A percentile compares a stretch with the other conserved stretches of the same genome.
Conservation (phyloP, 1,140 invertebrate genomes). For the Ectropis grisescens region DNA sequence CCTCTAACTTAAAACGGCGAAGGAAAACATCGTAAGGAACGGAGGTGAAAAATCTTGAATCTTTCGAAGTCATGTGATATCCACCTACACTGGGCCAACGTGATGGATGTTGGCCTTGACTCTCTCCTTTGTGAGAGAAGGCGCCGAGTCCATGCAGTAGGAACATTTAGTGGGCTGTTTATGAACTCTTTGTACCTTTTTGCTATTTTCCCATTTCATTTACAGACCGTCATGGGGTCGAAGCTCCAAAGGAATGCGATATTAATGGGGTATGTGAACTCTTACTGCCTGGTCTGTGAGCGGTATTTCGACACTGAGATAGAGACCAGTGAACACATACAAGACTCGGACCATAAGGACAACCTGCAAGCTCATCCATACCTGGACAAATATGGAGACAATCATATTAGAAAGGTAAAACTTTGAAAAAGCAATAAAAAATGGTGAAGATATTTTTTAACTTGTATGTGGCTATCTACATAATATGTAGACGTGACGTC, state of each 20-base stretch:
- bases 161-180: too few species aligned
- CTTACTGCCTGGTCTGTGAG: conserved; percentile 24
- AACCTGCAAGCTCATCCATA: conserved; percentile 7
- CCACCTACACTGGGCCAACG: too few species aligned
- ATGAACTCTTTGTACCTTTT: too few species aligned
- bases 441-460: not conserved
- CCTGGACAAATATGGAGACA: conserved; percentile 15
- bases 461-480: not conserved
- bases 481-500: too few species aligned
- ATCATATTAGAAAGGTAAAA: conserved; percentile 24
- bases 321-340: conserved; percentile 9
- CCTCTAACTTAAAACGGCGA: too few species aligned
- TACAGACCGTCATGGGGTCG: not conserved
- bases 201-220: too few species aligned
- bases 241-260: conserved; percentile 15
- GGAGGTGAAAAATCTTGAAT: too few species aligned
- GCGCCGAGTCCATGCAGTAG: too few species aligned
- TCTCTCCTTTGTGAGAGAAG: too few species aligned
- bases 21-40: too few species aligned
- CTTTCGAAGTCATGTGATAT: too few species aligned
- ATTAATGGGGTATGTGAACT: conserved; percentile 18
- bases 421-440: not conserved
- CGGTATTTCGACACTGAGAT: conserved; percentile 10
- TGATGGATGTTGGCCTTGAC: too few species aligned
- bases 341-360: conserved; percentile 8